Base-by-base conservation (phyloP, 1,140 invertebrate species). In the Schlechtendalia chinensis region DNA sequence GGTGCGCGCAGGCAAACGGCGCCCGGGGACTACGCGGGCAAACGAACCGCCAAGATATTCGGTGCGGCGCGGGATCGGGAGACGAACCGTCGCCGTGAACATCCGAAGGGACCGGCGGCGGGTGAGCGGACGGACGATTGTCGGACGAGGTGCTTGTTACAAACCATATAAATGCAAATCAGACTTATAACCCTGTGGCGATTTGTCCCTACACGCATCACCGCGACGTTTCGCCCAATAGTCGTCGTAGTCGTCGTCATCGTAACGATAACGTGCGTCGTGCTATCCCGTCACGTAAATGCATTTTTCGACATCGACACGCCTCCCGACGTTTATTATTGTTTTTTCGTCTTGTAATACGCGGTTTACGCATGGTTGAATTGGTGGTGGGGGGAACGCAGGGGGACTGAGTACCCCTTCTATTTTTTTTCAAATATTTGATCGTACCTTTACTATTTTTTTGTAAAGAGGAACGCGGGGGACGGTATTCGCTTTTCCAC, bases 111-210 rank as follows among this genome's bases (percentile, higher is more conserved):
- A 75, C 50, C 71, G 32, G 24, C 1, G 45, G 24, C 16, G n/a
- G 11, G 54, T 0, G 19, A 50, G n/a, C 0, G 65, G 32, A 69
- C 10, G 65, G 65, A 39, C 8, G 32, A 39, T 39, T 39, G 12
- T 24, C 8, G 14, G 47, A 45, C 10, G 39, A 5, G 39, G 32
- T 61, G 56, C 74, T 77, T 61, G 74, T 77, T 77, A 77, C 74
- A 77, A 77, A 56, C 74, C 58, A 77, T 77, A 77, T 77, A 77
- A 77, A 77, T 77, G 74, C 74, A 77, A 77, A 77, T 77, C 54
- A 75, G 72, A 75, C 53, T 75, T 75, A 39, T 61, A 61, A 61
- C 74, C 74, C 74, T 59, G 74, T 22, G 74, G 74, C 56, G 74
- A 77, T 77, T 77, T 61, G 39, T 77, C 54, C 74, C 39, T 47